These are phyloP conservation scores for Oxyteleia sp. DNA, from an alignment of 2,888 invertebrate genomes.

Conservation along the genomic window DNA sequence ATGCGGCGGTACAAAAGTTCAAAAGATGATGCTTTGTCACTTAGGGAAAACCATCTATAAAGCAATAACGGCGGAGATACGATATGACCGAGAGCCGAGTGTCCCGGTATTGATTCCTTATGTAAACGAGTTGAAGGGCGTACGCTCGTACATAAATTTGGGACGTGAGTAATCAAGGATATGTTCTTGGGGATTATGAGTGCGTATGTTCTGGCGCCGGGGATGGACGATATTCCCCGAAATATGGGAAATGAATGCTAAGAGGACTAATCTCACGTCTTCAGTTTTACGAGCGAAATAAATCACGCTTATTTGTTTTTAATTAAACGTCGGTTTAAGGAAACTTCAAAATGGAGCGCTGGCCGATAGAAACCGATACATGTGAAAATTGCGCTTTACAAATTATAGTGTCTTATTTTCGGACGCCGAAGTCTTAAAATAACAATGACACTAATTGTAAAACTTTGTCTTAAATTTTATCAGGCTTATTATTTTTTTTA, in stretches of 20 bases:
- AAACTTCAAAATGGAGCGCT: too few relatives aligned
- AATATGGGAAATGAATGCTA: slow-evolving; percentile 21
- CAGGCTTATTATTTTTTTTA: too few relatives aligned
- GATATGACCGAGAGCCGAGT: not conserved
- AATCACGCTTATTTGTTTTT: slow-evolving; percentile 18
- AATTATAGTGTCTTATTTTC: too few relatives aligned
- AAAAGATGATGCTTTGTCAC: slow-evolving; percentile 54
- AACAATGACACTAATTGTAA: too few relatives aligned
- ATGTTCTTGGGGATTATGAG: slow-evolving; percentile 28
- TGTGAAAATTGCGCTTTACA: too few relatives aligned
- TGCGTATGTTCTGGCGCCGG: not conserved
- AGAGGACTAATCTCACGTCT: slow-evolving; percentile 24
- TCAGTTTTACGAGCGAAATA: slow-evolving; percentile 10
- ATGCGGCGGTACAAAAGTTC: slow-evolving; percentile 28
- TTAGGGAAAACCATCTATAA: slow-evolving; percentile 29
- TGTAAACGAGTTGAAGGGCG: slow-evolving; percentile 40
- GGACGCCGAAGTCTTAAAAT: too few relatives aligned
- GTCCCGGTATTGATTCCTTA: slow-evolving; percentile 44
- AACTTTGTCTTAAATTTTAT: too few relatives aligned
- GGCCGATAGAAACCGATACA: too few relatives aligned
- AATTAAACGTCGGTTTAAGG: too few relatives aligned
- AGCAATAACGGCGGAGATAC: slow-evolving; percentile 8
- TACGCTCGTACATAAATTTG: slow-evolving; percentile 34
- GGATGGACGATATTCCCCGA: slow-evolving; percentile 3
- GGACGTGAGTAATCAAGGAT: slow-evolving; percentile 33